Base-by-base conservation (phyloP, 2,113 vertebrate species). In the Seriola rivoliana region DNA sequence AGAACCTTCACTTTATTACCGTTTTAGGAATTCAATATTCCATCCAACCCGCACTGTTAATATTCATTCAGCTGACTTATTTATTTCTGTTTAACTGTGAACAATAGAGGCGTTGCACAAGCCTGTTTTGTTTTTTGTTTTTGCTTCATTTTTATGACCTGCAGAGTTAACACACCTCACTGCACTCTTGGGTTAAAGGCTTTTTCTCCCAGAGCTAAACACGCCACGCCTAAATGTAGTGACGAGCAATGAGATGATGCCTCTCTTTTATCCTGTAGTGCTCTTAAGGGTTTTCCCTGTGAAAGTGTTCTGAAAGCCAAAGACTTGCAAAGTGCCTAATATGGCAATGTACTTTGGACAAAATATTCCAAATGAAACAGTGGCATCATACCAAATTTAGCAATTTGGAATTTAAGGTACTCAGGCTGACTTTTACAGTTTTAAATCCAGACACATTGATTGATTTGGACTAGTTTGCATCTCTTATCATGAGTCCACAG, bases 271-370 rank as follows among this genome's bases (percentile, higher is more conserved):
- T 85, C 89, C 90, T 91, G 87, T 65, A 79, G 91, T 90, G 89
- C 88, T 91, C 91, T 93, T 92, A 91, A 89, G 85, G 86, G 86
- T 55, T 87, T 84, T 83, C 79, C 83, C 80, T 14, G 64, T 73
- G 60, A 86, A 91, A 77, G 65, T 71, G 84, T 84, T 91, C 75
- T 88, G 85, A 88, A 90, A 90, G 89, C 94, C 94, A 94, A 93
- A 94, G 90, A 93, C 82, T 82, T 93, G 88, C 80, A 91, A 94
- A 95, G 94, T 95, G 93, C 93, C 94, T 95, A 66, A 69, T 74
- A 90, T 79, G 92, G 94, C 93, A 91, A 70, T 54, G 65, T 80
- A 82, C 75, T 77, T 84, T 80, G 81, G 78, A 86, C 70, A 69
- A 58, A 84, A 79, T 42, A 42, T 19, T 71, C 48, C 58, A 3